phyloP scores from a whole-genome alignment of 2,888 invertebrate genomes.

The Trichopoda pennipes region DNA sequence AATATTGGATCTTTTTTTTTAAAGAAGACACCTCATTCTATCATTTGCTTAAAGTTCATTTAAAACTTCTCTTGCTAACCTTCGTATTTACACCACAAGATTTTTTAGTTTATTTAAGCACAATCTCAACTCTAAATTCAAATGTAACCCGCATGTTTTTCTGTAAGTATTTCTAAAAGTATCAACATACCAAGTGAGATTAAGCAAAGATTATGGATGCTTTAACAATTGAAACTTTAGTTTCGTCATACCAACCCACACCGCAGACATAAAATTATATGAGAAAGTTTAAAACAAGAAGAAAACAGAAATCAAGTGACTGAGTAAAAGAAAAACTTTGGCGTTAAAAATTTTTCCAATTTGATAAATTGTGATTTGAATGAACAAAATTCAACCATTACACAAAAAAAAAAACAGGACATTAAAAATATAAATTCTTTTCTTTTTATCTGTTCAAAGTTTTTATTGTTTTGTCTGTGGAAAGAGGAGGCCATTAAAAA shows the following conservation, averaged over 20 bases:
- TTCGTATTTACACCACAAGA: background rate
- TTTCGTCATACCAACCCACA: slow-evolving; percentile 12
- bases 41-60: background rate
- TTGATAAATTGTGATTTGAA: slow-evolving; percentile 68
- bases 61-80: background rate
- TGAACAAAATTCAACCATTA: slow-evolving; percentile 35
- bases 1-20: too few relatives aligned
- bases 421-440: slow-evolving; percentile 51
- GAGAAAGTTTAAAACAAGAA: slow-evolving; percentile 3
- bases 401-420: slow-evolving; percentile 29
- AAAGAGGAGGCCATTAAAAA: slow-evolving; percentile 13
- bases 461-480: slow-evolving; percentile 24
- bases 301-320: slow-evolving; percentile 24
- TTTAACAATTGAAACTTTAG: slow-evolving; percentile 67
- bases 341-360: slow-evolving; percentile 66
- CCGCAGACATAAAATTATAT: slow-evolving; percentile 29
- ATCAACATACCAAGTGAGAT: slow-evolving; percentile 64
- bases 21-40: too few relatives aligned
- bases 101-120: background rate
- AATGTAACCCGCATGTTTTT: slow-evolving; percentile 46
- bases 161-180: slow-evolving; percentile 48
- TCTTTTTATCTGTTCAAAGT: slow-evolving; percentile 32
- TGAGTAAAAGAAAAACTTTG: slow-evolving; percentile 56
- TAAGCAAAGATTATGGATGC: slow-evolving; percentile 64
- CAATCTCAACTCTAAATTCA: background rate